Evolutionary conservation across 2,113 vertebrate genomes (phyloP).

Genomic region (Hystrix cristata): DNA sequence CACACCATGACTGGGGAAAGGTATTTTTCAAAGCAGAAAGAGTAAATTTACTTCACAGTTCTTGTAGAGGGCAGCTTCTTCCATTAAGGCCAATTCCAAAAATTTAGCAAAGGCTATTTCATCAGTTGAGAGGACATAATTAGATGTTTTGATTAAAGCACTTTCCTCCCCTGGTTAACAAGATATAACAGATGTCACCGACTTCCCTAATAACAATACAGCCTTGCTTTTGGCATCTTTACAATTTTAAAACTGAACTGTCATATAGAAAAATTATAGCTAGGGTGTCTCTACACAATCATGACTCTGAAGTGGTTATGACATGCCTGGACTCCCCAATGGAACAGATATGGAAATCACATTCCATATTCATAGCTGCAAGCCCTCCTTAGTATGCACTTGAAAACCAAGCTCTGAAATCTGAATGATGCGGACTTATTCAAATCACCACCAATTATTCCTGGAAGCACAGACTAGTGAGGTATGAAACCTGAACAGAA

Average conservation of each 20-base stretch:
- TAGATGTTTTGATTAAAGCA: conserved; percentile 81
- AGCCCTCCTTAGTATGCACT: conserved; percentile 55
- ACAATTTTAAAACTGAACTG: conserved; percentile 82
- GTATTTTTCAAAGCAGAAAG: conserved; percentile 61
- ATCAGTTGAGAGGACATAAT: conserved; percentile 74
- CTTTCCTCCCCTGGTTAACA: conserved; percentile 81
- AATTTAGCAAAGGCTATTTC: conserved; percentile 73
- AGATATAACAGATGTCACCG: conserved; percentile 79
- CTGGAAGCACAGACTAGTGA: conserved; percentile 67
- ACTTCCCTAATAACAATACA: conserved; percentile 82
- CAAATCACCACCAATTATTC: conserved; percentile 80
- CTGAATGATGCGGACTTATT: conserved; percentile 69
- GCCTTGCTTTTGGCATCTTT: conserved; percentile 73
- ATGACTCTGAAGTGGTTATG: conserved; percentile 77
- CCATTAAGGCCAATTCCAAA: conserved; percentile 72
- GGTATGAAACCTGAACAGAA: conserved; percentile 71
- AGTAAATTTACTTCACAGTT: conserved; percentile 51
- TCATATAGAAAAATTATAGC: conserved; percentile 77
- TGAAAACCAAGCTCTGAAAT: conserved; percentile 76
- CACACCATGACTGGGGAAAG: not conserved
- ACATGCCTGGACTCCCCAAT: conserved; percentile 71
- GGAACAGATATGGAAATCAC: conserved; percentile 77
- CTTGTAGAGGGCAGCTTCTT: conserved; percentile 47
- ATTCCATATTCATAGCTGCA: conserved; percentile 62
- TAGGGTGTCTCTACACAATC: conserved; percentile 68